Base-by-base conservation (phyloP, 2,113 vertebrate species). In the Pholis gunnellus region DNA sequence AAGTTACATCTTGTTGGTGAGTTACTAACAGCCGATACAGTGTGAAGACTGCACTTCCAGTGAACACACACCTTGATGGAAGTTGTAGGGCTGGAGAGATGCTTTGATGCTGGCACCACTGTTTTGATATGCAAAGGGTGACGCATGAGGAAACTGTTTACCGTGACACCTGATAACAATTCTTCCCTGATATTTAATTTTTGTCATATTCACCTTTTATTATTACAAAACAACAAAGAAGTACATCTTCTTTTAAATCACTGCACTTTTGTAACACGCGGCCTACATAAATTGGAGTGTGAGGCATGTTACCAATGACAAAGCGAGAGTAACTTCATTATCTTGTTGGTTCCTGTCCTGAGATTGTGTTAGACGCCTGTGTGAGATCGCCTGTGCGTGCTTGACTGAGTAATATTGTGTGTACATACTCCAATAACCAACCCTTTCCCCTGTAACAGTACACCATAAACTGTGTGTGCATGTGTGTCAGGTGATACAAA, bases 401-500 rank as follows among this genome's bases (percentile, higher is more conserved):
- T 17, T 71, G 59, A 73, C 72, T 52, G 65, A 79, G 44, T 75
- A 78, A 73, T 80, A 73, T 54, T 79, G 65, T 2, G 2, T 64
- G 52, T 64, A 15, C 34, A 46, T 75, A 44, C 75, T 59, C 42
- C 5, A 65, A 68, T 54, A 79, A 75, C 48, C 66, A 63, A 72
- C 59, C 54, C 75, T 48, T 81, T 38, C 10, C 5, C 42, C 36
- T 2, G 80, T 79, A 88, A 92, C 59, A 50, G 22, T 52, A 90
- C 31, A 82, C 87, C 73, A n/a, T 20, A 66, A 69, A 67, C 27
- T 31, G 29, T 71, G n/a, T 63, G 72, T 77, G 60, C 48, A 36
- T 75, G 70, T 76, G 50, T 68, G 85, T 87, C 60, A 77, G 50
- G 25, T 78, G 54, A 87, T 78, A 84, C 44, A 66, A 69, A 68